These are phyloP conservation scores for Chanos chanos DNA, from an alignment of 2,797 vertebrate species.

Conservation along the genomic window DNA sequence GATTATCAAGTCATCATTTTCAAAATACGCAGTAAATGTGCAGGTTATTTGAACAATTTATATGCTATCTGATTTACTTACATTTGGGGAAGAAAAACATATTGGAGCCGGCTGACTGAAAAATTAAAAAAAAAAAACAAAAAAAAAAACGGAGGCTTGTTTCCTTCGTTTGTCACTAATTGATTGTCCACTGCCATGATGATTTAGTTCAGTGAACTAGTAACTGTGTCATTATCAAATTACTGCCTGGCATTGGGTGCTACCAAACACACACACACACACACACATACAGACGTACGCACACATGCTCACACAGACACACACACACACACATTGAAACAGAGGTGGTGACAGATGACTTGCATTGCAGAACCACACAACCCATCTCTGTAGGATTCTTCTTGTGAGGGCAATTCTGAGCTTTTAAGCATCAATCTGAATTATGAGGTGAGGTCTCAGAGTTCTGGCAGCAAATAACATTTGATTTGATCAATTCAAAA, in stretches of 20 bases:
- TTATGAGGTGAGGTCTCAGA: no score
- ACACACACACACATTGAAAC: conserved; percentile 7
- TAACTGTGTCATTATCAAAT: conserved; percentile 56
- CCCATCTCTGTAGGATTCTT: no score
- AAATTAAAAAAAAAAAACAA: not conserved
- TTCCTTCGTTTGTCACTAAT: not conserved
- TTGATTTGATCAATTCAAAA: no score
- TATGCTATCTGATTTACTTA: conserved; percentile 4
- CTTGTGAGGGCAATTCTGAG: no score
- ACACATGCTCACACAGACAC: conserved; percentile 27
- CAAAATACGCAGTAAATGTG: no score
- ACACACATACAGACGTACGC: no score
- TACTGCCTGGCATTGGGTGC: conserved; percentile 7
- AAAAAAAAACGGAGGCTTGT: not conserved
- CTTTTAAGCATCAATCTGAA: no score
- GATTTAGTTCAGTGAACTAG: conserved; percentile 3
- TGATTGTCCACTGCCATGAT: conserved; percentile 4
- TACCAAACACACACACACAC: conserved; percentile 6
- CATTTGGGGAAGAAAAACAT: not conserved
- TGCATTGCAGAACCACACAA: no score
- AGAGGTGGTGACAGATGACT: no score
- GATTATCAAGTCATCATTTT: no score
- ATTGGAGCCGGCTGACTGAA: not conserved
- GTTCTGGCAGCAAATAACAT: no score
- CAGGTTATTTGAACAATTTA: no score